Evolutionary conservation across 2,888 invertebrate genomes (phyloP).

Genomic region (Pristionchus entomophagus): DNA sequence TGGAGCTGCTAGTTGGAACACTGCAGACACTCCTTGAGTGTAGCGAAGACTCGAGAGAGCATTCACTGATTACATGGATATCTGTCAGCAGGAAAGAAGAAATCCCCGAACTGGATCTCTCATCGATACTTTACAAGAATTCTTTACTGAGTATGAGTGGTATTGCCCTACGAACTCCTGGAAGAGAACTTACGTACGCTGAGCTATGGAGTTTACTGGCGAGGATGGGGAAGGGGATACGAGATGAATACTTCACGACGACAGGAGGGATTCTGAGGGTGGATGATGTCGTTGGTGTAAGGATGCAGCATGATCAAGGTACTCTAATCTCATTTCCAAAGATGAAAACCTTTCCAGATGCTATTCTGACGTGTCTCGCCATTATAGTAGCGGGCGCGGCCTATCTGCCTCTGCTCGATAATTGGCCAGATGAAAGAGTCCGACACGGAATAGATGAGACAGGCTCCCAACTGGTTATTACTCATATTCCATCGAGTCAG

Average conservation of each 20-base stretch:
- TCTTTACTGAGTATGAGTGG: not conserved
- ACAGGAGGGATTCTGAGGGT: conserved; percentile 53
- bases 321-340: not conserved
- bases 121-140: not conserved
- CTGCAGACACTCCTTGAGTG: not conserved
- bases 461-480: not conserved
- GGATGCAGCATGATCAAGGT: conserved; percentile 48
- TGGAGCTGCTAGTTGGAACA: not conserved
- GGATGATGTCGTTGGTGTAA: conserved; percentile 62
- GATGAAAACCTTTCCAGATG: not conserved
- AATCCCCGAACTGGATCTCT: not conserved
- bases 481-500: not conserved
- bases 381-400: conserved; percentile 88
- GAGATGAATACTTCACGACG: conserved; percentile 35
- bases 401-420: conserved; percentile 87
- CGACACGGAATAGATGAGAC: conserved; percentile 57
- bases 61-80: not conserved
- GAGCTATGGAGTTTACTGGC: not conserved
- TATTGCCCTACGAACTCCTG: not conserved
- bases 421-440: conserved; percentile 84
- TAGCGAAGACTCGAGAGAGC: not conserved
- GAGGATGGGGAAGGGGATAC: not conserved
- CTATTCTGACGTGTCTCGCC: conserved; percentile 78
- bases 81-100: not conserved
- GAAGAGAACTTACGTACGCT: not conserved